Conservation (phyloP, 1,140 invertebrate species). For the Caenorhabditis tropicalis region DNA sequence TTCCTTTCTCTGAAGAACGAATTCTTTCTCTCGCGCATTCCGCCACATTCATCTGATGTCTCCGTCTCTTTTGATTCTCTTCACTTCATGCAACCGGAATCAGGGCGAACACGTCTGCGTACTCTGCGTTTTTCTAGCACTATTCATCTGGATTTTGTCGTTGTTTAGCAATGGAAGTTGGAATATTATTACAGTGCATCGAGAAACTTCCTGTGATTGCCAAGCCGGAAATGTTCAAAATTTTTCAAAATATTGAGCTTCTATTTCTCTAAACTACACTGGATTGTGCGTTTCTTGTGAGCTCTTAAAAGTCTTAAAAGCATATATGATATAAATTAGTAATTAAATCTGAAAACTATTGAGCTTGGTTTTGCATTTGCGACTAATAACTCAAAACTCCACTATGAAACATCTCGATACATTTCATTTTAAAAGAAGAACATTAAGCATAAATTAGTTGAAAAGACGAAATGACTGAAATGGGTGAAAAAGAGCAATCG, state of each 20-base stretch:
- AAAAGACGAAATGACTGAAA: background rate
- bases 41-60: background rate
- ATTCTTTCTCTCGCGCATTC: conserved; percentile 18
- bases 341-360: no score
- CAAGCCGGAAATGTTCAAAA: no score
- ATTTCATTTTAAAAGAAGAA: conserved; percentile 16
- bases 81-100: background rate
- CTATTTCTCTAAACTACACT: no score
- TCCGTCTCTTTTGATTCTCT: background rate
- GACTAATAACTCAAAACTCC: no score
- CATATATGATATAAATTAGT: no score
- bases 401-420: background rate
- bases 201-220: background rate
- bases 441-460: background rate
- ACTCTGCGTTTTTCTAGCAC: background rate
- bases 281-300: no score
- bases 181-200: background rate
- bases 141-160: background rate
- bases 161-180: background rate
- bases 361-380: no score
- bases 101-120: conserved; percentile 25
- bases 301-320: no score
- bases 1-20: background rate
- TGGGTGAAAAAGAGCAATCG: background rate
- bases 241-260: no score